A percentile compares a stretch with the other conserved stretches of the same genome.
phyloP scores from a whole-genome alignment of 2,113 vertebrate genomes.

The Oncorhynchus tshawytscha region DNA sequence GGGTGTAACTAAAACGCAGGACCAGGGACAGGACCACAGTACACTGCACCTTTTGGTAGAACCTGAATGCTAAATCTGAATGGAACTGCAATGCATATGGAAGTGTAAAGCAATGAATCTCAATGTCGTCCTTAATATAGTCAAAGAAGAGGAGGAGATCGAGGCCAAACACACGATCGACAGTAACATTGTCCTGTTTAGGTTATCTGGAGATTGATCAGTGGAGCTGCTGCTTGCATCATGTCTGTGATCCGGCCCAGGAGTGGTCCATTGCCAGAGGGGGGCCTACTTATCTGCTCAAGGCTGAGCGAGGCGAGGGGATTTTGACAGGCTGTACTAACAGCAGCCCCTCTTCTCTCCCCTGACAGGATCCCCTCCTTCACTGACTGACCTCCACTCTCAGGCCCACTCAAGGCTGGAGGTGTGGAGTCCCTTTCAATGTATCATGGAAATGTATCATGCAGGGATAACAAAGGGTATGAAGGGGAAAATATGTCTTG shows the following conservation, averaged over 20 bases:
- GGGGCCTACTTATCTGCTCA: conserved; percentile 79
- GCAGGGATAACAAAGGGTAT: too few relatives aligned
- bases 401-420: conserved; percentile 73
- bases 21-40: too few relatives aligned
- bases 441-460: neutral
- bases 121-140: too few relatives aligned
- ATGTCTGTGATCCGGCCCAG: conserved; percentile 67
- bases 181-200: neutral
- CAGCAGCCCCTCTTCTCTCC: conserved; percentile 42
- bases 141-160: neutral
- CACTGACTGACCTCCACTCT: conserved; percentile 64
- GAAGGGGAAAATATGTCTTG: neutral
- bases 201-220: conserved; percentile 3
- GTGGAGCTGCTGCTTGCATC: conserved; percentile 68
- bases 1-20: too few relatives aligned
- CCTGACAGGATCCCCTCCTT: conserved; percentile 37
- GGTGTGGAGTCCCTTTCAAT: conserved; percentile 37
- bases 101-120: too few relatives aligned
- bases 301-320: conserved; percentile 70
- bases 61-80: too few relatives aligned
- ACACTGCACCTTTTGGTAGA: too few relatives aligned
- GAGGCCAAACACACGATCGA: neutral
- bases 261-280: conserved; percentile 61
- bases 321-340: conserved; percentile 76
- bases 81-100: too few relatives aligned